These are phyloP conservation scores for Aurelia aurita complex sp. Pacific DNA, from an alignment of 30 jellyfish, hydroid and myxozoan species.

Conservation along the genomic window DNA sequence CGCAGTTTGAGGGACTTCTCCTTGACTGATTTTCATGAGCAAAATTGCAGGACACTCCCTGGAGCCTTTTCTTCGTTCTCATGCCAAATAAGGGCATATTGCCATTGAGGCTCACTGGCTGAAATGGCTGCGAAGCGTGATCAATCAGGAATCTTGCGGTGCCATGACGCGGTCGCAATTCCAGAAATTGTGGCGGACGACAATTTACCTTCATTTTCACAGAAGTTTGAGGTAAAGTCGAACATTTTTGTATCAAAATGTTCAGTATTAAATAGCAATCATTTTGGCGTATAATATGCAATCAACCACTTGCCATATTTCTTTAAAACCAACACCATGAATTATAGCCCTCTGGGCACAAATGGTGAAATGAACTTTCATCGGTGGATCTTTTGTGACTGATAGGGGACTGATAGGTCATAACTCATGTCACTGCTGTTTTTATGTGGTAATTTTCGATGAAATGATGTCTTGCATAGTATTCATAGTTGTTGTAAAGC, in stretches of 20 bases:
- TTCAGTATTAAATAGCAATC: neutral
- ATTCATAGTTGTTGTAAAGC: no score
- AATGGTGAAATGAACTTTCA: no score
- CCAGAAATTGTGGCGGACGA: neutral
- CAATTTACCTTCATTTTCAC: neutral
- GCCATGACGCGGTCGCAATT: neutral
- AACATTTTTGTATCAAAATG: neutral
- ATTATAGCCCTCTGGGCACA: no score
- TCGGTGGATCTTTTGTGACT: no score
- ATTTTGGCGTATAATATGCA: neutral
- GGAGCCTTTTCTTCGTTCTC: neutral
- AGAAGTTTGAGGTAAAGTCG: neutral
- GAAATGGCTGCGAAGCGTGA: neutral
- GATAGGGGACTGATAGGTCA: no score
- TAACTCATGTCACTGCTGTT: no score
- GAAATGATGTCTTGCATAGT: no score
- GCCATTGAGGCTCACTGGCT: neutral
- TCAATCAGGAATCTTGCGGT: no score
- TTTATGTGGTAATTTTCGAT: no score
- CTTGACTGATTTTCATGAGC: slow-evolving; percentile 1
- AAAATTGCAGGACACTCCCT: neutral
- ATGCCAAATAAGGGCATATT: neutral
- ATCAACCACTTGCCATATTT: neutral
- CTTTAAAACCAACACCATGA: no score
- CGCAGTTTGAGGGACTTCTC: slow-evolving; percentile 3